Conservation (phyloP, 2,888 invertebrate genomes). For the Drosophila parthenogenetica region DNA sequence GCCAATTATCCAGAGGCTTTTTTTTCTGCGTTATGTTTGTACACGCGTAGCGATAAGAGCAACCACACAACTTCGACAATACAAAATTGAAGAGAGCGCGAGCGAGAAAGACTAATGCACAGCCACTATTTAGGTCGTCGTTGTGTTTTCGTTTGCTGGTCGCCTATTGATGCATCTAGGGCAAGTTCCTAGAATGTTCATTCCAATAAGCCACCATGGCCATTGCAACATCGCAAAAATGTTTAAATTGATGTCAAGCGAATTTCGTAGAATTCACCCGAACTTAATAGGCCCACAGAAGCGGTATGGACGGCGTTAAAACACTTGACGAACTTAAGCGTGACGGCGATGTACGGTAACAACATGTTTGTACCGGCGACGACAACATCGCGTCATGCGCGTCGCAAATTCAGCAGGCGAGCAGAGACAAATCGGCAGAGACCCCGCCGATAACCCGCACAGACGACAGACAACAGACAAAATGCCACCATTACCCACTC, state of each 20-base stretch:
- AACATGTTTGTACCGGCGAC: constrained; percentile 65
- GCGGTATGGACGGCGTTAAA: not conserved
- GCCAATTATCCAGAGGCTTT: constrained; percentile 18
- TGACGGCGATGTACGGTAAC: constrained; percentile 28
- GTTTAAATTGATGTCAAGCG: constrained; percentile 53
- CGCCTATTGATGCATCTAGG: constrained; percentile 82
- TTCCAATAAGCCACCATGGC: constrained; percentile 75
- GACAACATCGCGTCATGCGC: constrained; percentile 84
- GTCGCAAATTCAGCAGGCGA: constrained; percentile 83
- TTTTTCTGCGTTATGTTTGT: constrained; percentile 11
- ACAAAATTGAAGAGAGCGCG: not conserved
- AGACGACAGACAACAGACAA: not conserved
- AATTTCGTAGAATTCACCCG: constrained; percentile 85
- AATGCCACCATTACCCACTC: not conserved
- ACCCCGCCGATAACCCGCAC: not conserved
- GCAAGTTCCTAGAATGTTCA: constrained; percentile 85
- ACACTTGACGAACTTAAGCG: constrained; percentile 28
- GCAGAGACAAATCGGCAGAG: constrained; percentile 53
- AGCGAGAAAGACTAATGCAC: constrained; percentile 11
- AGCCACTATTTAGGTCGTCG: constrained; percentile 70
- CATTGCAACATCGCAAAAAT: constrained; percentile 68
- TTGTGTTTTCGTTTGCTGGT: constrained; percentile 62
- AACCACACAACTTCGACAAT: not conserved
- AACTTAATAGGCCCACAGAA: constrained; percentile 82
- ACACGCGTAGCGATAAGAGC: constrained; percentile 5